Percentiles rank a stretch among this genome's conserved stretches.
Evolutionary conservation across 1,140 invertebrate species (phyloP).

Genomic region (Hylyphantes graminicola): DNA sequence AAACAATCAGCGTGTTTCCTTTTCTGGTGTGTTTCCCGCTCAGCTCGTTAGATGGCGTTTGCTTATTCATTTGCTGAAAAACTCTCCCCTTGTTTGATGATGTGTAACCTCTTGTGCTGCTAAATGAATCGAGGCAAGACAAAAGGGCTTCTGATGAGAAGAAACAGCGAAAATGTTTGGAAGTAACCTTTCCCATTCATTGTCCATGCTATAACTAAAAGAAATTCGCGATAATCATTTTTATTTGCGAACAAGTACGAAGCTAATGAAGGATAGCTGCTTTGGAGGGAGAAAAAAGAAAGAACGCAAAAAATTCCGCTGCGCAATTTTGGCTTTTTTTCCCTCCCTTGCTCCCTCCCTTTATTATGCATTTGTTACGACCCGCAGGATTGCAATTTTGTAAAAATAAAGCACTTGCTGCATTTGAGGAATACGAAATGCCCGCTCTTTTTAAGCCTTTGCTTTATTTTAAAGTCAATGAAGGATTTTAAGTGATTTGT

Average conservation of each 20-base stretch:
- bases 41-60: conserved; percentile 42
- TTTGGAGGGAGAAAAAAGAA: conserved; percentile 21
- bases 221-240: conserved; percentile 59
- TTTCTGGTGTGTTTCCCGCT: neutral
- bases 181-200: conserved; percentile 58
- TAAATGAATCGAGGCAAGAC: conserved; percentile 60
- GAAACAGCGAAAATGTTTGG: conserved; percentile 54
- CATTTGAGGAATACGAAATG: conserved; percentile 51
- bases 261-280: conserved; percentile 59
- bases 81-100: conserved; percentile 53
- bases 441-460: conserved; percentile 33
- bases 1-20: too few relatives aligned
- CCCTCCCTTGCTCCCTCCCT: conserved; percentile 8
- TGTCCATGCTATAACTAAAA: conserved; percentile 53
- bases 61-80: conserved; percentile 50
- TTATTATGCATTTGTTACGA: conserved; percentile 56
- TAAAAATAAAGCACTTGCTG: conserved; percentile 50
- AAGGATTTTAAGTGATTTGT: conserved; percentile 59
- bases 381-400: conserved; percentile 56
- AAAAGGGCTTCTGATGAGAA: conserved; percentile 56
- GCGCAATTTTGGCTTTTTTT: conserved; percentile 42
- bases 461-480: conserved; percentile 60
- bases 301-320: conserved; percentile 22
- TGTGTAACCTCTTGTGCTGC: conserved; percentile 59
- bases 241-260: conserved; percentile 58